Percentiles rank a stretch among this genome's conserved stretches.
phyloP scores from a whole-genome alignment of 64 coral and sea anemone species.

The Platygyra sinensis region DNA sequence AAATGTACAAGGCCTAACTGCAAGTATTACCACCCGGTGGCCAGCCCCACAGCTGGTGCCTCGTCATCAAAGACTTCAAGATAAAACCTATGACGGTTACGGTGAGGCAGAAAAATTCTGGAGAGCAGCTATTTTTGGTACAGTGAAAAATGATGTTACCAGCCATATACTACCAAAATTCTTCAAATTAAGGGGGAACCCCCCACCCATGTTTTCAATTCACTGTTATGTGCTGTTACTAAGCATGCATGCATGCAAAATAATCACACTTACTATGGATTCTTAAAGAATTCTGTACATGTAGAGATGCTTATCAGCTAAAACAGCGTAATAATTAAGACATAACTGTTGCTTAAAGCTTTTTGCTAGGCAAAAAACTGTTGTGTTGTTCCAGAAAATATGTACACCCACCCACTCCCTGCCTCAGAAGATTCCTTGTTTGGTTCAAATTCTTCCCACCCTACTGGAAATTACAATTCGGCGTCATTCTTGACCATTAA shows the following conservation, averaged over 20 bases:
- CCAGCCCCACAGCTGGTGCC: constrained; percentile 4
- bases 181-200: background rate
- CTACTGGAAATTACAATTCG: too few species aligned
- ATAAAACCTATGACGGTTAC: background rate
- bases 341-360: background rate
- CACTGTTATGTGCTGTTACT: background rate
- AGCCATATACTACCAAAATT: background rate
- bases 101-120: background rate
- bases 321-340: background rate
- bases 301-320: background rate
- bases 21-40: constrained; percentile 89
- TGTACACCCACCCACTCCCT: too few species aligned
- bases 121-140: constrained; percentile 28
- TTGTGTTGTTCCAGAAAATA: too few species aligned
- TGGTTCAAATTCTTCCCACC: too few species aligned
- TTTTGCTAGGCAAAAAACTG: background rate
- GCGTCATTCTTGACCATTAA: too few species aligned
- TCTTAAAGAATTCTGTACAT: background rate
- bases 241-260: background rate
- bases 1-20: constrained; percentile 93
- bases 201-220: background rate
- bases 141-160: background rate
- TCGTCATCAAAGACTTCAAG: background rate
- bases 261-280: background rate
- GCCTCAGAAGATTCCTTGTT: too few species aligned